These are phyloP conservation scores for Cryptops parisi DNA, from an alignment of 2,888 invertebrate genomes.

Conservation along the genomic window DNA sequence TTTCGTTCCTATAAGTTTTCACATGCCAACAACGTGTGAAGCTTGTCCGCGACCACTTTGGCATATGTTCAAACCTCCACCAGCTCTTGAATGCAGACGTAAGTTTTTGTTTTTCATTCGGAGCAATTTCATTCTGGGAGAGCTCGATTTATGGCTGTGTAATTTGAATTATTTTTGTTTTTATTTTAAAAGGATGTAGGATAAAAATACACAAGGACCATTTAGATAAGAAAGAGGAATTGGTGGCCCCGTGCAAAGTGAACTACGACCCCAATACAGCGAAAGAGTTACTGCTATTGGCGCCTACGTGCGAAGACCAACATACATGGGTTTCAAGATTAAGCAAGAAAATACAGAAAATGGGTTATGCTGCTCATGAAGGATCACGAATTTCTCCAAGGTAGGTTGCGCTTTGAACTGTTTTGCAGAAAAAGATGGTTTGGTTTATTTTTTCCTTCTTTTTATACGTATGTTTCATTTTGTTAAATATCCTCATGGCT, in stretches of 20 bases:
- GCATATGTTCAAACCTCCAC: slow-evolving; percentile 96
- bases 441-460: too few relatives aligned
- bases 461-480: too few relatives aligned
- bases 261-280: slow-evolving; percentile 88
- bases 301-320: slow-evolving; percentile 71
- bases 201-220: slow-evolving; percentile 98
- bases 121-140: not conserved
- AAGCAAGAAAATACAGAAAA: slow-evolving; percentile 80
- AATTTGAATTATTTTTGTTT: not conserved
- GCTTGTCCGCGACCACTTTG: slow-evolving; percentile 93
- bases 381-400: slow-evolving; percentile 60
- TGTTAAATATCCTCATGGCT: too few relatives aligned
- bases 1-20: slow-evolving; percentile 88
- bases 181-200: slow-evolving; percentile 57
- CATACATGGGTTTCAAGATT: slow-evolving; percentile 84
- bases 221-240: slow-evolving; percentile 67
- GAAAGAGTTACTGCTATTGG: slow-evolving; percentile 82
- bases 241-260: slow-evolving; percentile 87
- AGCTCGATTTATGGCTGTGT: not conserved
- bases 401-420: too few relatives aligned
- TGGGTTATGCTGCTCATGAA: slow-evolving; percentile 76
- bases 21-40: slow-evolving; percentile 97
- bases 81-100: slow-evolving; percentile 94
- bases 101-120: too few relatives aligned
- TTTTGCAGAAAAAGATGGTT: not conserved